Percentiles rank a stretch among this genome's conserved stretches.
These are phyloP conservation scores for Eudyptes chrysolophus DNA, from an alignment of 2,113 vertebrate genomes.

Conservation along the genomic window DNA sequence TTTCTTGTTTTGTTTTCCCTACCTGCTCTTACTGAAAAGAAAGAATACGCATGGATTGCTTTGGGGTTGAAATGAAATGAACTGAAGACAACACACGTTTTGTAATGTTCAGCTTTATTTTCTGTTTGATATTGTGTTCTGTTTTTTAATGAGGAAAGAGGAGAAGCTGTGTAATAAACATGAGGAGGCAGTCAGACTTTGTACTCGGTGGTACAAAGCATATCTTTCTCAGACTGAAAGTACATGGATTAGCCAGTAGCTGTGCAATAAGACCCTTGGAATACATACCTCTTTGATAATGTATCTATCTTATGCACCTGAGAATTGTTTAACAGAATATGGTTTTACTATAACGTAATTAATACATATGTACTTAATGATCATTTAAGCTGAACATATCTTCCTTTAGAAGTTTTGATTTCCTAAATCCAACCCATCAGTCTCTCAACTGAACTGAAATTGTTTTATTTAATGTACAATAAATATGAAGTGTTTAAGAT, in stretches of 20 bases:
- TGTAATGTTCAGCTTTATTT: slow-evolving; percentile 47
- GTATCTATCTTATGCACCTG: slow-evolving; percentile 28
- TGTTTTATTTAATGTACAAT: slow-evolving; percentile 62
- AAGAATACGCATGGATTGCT: slow-evolving; percentile 74
- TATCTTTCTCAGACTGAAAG: slow-evolving; percentile 17
- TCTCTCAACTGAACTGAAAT: slow-evolving; percentile 31
- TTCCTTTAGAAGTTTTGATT: slow-evolving; percentile 28
- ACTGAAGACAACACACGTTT: slow-evolving; percentile 36
- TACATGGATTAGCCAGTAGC: slow-evolving; percentile 13
- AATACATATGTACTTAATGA: slow-evolving; percentile 16
- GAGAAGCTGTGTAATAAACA: slow-evolving; percentile 8
- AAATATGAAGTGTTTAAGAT: slow-evolving; percentile 53
- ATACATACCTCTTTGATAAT: slow-evolving; percentile 54
- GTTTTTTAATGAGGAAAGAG: slow-evolving; percentile 30
- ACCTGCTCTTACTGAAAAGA: slow-evolving; percentile 59
- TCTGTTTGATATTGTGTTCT: slow-evolving; percentile 41
- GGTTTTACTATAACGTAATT: slow-evolving; percentile 5
- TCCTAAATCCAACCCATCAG: background rate
- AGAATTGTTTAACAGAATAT: slow-evolving; percentile 10
- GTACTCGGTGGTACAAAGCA: background rate
- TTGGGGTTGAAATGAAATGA: slow-evolving; percentile 70
- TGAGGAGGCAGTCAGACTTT: background rate
- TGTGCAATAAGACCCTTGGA: slow-evolving; percentile 42
- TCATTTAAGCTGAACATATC: slow-evolving; percentile 31
- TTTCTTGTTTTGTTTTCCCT: slow-evolving; percentile 24